These are phyloP conservation scores for Orestias chungarensis DNA, from an alignment of 2,797 vertebrate genomes.

Conservation along the genomic window DNA sequence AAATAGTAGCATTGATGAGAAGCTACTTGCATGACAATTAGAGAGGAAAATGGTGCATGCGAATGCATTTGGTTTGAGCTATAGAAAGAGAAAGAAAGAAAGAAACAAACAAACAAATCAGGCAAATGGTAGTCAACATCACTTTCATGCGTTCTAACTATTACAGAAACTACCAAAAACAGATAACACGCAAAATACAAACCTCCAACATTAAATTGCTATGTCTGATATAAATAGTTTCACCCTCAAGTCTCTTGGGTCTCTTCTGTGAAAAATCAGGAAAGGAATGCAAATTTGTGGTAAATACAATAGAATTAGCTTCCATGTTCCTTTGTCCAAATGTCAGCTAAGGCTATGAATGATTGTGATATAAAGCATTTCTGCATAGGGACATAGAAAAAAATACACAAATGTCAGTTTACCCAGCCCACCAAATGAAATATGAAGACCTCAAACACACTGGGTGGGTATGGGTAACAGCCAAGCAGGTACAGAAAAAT, in stretches of 20 bases:
- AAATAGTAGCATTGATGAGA: slow-evolving; percentile 32
- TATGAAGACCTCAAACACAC: neutral
- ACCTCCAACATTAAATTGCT: slow-evolving; percentile 99
- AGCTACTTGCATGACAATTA: slow-evolving; percentile 81
- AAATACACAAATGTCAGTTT: slow-evolving; percentile 3
- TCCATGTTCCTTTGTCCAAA: slow-evolving; percentile 15
- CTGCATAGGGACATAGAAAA: slow-evolving; percentile 4
- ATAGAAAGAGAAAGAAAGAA: slow-evolving; percentile 44
- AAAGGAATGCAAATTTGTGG: slow-evolving; percentile 76
- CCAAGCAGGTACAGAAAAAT: neutral
- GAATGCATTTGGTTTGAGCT: slow-evolving; percentile 78
- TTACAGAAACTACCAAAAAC: slow-evolving; percentile 39
- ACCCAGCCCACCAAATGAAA: slow-evolving; percentile 1
- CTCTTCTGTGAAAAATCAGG: slow-evolving; percentile 91
- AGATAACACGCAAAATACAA: slow-evolving; percentile 85
- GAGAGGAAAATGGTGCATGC: slow-evolving; percentile 81
- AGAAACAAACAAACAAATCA: neutral
- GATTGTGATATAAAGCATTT: slow-evolving; percentile 20
- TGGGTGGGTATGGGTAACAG: neutral
- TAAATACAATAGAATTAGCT: slow-evolving; percentile 37
- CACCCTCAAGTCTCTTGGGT: slow-evolving; percentile 98
- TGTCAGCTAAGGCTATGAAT: neutral
- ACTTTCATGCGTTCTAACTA: slow-evolving; percentile 49
- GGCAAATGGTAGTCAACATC: slow-evolving; percentile 29
- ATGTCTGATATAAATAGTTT: slow-evolving; percentile 99